Evolutionary conservation across 2,113 vertebrate species (phyloP).

Genomic region (Archocentrus centrarchus): DNA sequence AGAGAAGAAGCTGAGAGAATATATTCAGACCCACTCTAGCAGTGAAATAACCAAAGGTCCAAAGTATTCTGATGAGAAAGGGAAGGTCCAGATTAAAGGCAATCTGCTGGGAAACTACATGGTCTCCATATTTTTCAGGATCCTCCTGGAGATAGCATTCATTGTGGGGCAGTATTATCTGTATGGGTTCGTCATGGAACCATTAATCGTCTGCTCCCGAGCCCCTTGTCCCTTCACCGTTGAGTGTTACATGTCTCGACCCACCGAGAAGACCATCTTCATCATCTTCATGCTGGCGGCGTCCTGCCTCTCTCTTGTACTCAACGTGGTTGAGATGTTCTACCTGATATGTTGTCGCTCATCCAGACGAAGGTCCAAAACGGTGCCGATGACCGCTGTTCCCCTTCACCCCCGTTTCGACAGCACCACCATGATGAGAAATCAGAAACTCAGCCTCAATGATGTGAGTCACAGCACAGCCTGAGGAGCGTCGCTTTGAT

Average conservation of each 20-base stretch:
- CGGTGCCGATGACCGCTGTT: not conserved
- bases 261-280: conserved; percentile 97
- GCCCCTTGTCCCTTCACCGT: conserved; percentile 93
- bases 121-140: conserved; percentile 90
- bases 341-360: conserved; percentile 79
- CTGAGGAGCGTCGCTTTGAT: not conserved
- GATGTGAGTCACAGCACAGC: conserved; percentile 31
- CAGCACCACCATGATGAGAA: conserved; percentile 4
- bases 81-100: conserved; percentile 87
- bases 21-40: conserved; percentile 34
- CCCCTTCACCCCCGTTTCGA: conserved; percentile 31
- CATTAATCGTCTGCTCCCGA: conserved; percentile 86
- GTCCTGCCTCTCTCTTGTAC: conserved; percentile 89
- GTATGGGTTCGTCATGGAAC: conserved; percentile 90
- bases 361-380: conserved; percentile 23
- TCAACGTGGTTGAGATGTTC: conserved; percentile 93
- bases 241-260: conserved; percentile 96
- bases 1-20: conserved; percentile 87
- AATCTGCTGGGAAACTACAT: conserved; percentile 91
- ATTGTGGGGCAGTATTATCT: conserved; percentile 94
- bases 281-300: conserved; percentile 85
- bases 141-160: conserved; percentile 90
- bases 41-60: conserved; percentile 58
- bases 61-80: conserved; percentile 84
- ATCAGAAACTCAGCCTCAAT: conserved; percentile 36